Base-by-base conservation (phyloP, 2,888 invertebrate species). In the Drosophila parthenogenetica region DNA sequence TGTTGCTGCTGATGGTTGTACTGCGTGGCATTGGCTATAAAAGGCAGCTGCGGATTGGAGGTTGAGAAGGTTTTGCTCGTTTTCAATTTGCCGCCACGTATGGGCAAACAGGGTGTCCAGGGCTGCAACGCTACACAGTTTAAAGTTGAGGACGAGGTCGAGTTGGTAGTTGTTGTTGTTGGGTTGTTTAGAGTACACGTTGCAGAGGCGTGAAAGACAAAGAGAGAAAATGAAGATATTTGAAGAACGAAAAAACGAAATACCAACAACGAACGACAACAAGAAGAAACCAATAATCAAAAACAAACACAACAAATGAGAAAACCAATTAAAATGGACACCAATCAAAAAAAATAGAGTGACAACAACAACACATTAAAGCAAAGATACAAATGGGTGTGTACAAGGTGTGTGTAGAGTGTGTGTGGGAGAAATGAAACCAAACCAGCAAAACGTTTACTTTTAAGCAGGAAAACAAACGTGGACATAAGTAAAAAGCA, bases 71-170 rank as follows among this genome's bases (percentile, higher is more conserved):
- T 88, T 90, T 92, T 92, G 83, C 91, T 92, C 66, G 92, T 92
- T 91, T 92, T 92, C 72, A 92, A 82, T 88, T 92, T 92, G 72
- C 92, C 92, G 61, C 92, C 92, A 58, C 92, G 92, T 81, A 92
- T 92, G 69, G 92, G 92, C 84, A 92, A 85, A 77, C 92, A 92
- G 65, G 92, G 92, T 57, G 92, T 92, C 92, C 92, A 92, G 46
- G 92, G 92, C 90, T 92, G 92, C 75, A 92, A 90, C 66, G 91
- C 92, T 92, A 89, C 32, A 89, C 65, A 39, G 64, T 50, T 55
- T 22, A 19, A 54, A 16, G 25, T 40, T 39, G 11, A 46, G 66
- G 71, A 73, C 58, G 66, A 45, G 64, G 11, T 58, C 29, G 66
- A 40, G 55, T 69, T 69, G 53, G 54, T 40, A 17, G 67, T 49